Evolutionary conservation across 92 coral and sea anemone species (phyloP).

Genomic region (Isaurus tuberculatus): DNA sequence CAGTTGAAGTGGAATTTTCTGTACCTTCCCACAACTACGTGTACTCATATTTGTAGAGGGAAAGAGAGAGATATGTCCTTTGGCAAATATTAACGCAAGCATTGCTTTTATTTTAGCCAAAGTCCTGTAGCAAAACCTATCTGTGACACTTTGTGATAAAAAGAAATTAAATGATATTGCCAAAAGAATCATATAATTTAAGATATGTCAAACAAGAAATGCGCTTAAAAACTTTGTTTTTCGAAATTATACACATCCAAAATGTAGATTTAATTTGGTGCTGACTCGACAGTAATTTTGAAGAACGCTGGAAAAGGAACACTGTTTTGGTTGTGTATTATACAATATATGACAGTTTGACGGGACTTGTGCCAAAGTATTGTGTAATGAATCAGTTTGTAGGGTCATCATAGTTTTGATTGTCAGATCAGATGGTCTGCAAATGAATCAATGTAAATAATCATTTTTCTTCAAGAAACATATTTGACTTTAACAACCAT

Average conservation of each 20-base stretch:
- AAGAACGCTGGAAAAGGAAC: background rate
- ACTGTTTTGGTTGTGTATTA: background rate
- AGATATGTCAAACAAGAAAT: no score
- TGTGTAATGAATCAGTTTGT: background rate
- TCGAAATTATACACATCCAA: no score
- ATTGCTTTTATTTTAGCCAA: background rate
- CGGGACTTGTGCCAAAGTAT: background rate
- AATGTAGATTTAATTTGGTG: no score
- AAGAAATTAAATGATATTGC: no score
- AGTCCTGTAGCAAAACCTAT: background rate
- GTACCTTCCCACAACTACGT: background rate
- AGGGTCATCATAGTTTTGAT: background rate
- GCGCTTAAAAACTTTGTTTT: no score
- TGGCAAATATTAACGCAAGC: background rate
- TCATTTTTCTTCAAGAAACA: background rate
- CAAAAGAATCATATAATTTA: no score
- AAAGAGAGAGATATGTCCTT: background rate
- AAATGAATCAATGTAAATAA: background rate
- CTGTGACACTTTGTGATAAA: background rate
- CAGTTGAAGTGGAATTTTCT: background rate
- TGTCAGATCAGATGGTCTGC: background rate
- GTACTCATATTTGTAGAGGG: conserved; percentile 10
- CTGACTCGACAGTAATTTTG: background rate
- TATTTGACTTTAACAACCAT: background rate
- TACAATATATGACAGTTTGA: background rate